Evolutionary conservation across 92 coral and sea anemone species (phyloP).

Genomic region (Hydrozoanthus gracilis): DNA sequence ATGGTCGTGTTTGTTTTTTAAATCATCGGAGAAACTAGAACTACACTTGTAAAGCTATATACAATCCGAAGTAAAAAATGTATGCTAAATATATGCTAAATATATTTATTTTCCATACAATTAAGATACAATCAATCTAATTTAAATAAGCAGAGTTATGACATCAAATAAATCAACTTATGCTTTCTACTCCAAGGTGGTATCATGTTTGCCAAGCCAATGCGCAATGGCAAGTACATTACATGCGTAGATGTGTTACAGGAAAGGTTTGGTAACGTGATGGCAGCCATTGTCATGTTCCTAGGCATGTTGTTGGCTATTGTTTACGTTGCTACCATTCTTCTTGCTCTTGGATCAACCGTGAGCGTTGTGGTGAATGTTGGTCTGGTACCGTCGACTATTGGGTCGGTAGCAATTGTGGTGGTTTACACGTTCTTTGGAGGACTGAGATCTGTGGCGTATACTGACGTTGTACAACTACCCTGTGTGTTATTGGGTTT

Average conservation of each 20-base stretch:
- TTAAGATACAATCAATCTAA: not conserved
- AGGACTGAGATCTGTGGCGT: conserved; percentile 61
- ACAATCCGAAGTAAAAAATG: no score
- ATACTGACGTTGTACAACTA: conserved; percentile 62
- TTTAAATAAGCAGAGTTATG: not conserved
- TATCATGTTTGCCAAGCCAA: conserved; percentile 47
- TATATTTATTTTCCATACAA: no score
- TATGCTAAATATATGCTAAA: no score
- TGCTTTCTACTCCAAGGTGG: conserved; percentile 31
- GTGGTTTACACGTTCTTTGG: conserved; percentile 56
- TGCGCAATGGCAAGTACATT: conserved; percentile 43
- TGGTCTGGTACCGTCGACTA: conserved; percentile 33
- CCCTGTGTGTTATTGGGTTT: conserved; percentile 57
- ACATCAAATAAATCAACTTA: no score
- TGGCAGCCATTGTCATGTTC: conserved; percentile 46
- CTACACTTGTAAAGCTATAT: no score
- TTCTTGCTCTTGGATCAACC: conserved; percentile 54
- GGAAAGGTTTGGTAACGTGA: conserved; percentile 42
- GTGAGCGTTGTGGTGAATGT: conserved; percentile 55
- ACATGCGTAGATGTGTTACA: conserved; percentile 59
- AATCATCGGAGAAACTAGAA: no score
- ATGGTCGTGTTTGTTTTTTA: no score
- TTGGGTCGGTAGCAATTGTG: conserved; percentile 50
- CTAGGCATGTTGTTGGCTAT: conserved; percentile 20
- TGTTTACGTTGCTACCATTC: conserved; percentile 52